Percentiles rank a stretch among this genome's conserved stretches.
These are phyloP conservation scores for Tetranychus truncatus DNA, from an alignment of 2,888 invertebrate species.

Conservation along the genomic window DNA sequence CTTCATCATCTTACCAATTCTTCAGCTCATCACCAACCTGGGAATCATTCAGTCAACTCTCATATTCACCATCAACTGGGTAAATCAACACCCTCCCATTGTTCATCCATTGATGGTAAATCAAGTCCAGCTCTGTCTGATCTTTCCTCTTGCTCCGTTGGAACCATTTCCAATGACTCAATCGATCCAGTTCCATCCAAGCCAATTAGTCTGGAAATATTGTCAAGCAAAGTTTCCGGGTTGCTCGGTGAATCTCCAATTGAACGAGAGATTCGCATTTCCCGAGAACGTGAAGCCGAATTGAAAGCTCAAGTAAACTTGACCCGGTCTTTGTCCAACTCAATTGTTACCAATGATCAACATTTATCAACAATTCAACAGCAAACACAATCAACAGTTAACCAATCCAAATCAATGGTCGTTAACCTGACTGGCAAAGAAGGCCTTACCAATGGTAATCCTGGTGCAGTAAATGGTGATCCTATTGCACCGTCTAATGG, in stretches of 20 bases:
- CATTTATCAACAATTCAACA: background rate
- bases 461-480: background rate
- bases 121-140: constrained; percentile 2
- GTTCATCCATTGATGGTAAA: constrained; percentile 1
- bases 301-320: constrained; percentile 2
- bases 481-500: background rate
- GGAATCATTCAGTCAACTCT: background rate
- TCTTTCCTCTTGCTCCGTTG: constrained; percentile 4
- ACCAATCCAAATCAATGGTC: background rate
- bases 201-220: background rate
- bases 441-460: background rate
- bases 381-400: background rate
- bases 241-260: constrained; percentile 35
- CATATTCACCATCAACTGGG: background rate
- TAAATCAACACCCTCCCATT: background rate
- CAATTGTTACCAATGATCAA: background rate
- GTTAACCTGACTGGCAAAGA: background rate
- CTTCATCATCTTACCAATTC: background rate
- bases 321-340: background rate
- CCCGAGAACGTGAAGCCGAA: constrained; percentile 38
- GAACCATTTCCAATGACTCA: constrained; percentile 6
- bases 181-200: background rate
- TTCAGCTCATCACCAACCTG: background rate
- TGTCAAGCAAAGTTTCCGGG: background rate
- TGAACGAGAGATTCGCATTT: constrained; percentile 38